Conservation (phyloP, 2,797 vertebrate species). For the Gephyroberyx darwinii region DNA sequence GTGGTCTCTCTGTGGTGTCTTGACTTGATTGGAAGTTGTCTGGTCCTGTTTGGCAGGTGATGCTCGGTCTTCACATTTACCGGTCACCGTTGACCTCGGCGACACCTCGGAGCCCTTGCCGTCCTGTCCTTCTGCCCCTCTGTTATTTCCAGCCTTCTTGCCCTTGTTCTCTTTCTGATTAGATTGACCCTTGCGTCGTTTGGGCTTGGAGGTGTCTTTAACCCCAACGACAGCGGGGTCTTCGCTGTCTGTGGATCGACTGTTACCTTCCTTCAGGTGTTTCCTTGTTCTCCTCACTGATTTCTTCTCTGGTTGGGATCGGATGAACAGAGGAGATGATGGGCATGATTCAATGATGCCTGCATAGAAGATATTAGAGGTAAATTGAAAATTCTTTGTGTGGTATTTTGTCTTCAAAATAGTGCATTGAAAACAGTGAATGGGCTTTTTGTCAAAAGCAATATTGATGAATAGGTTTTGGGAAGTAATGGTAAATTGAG, state of each 20-base stretch:
- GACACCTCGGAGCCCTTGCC: slow-evolving; percentile 37
- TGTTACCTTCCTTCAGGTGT: slow-evolving; percentile 51
- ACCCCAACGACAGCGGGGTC: slow-evolving; percentile 42
- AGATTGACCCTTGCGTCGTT: slow-evolving; percentile 60
- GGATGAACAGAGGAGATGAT: slow-evolving; percentile 81
- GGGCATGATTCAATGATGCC: slow-evolving; percentile 67
- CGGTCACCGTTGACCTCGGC: slow-evolving; percentile 23
- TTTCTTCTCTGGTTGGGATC: slow-evolving; percentile 71
- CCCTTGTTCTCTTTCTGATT: slow-evolving; percentile 55
- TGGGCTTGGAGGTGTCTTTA: slow-evolving; percentile 68
- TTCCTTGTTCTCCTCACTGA: slow-evolving; percentile 59
- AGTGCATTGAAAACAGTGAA: slow-evolving; percentile 47
- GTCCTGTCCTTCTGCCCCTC: slow-evolving; percentile 33
- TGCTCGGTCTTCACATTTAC: slow-evolving; percentile 34
- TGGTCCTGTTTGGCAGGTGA: slow-evolving; percentile 20
- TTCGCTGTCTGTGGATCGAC: slow-evolving; percentile 78
- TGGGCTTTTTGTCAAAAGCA: slow-evolving; percentile 53
- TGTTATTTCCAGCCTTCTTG: slow-evolving; percentile 39
- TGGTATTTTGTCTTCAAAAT: slow-evolving; percentile 51
- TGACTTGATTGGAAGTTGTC: slow-evolving; percentile 12
- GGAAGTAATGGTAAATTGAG: slow-evolving; percentile 68
- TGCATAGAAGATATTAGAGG: slow-evolving; percentile 50
- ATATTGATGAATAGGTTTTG: slow-evolving; percentile 68
- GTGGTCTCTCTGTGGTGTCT: slow-evolving; percentile 26
- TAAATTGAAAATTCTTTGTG: slow-evolving; percentile 26